Evolutionary conservation across 64 coral and sea anemone genomes (phyloP).

Genomic region (Actinia equina): DNA sequence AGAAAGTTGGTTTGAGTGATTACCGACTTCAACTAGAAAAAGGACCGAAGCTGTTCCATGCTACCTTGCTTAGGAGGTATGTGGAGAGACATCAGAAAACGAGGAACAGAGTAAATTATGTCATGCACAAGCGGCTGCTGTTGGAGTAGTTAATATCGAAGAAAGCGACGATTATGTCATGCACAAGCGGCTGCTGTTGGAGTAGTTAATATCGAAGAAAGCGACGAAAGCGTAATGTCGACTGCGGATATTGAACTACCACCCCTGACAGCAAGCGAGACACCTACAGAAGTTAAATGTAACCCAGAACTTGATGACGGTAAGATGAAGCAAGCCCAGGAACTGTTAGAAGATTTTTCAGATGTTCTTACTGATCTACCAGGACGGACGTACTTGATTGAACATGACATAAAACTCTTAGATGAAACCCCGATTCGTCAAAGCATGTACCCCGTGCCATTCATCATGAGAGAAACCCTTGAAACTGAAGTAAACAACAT

Average conservation of each 20-base stretch:
- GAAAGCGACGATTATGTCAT: neutral
- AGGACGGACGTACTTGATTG: constrained; percentile 3
- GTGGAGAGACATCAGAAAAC: neutral
- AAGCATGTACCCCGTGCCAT: constrained; percentile 36
- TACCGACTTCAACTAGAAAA: neutral
- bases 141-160: neutral
- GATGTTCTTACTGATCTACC: constrained; percentile 26
- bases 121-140: neutral
- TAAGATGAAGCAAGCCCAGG: constrained; percentile 7
- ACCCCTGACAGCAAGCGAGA: neutral
- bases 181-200: neutral
- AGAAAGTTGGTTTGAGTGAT: neutral
- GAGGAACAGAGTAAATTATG: too few relatives aligned
- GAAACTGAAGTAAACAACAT: constrained; percentile 43
- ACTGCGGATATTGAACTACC: neutral
- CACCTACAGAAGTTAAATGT: too few relatives aligned
- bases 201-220: neutral
- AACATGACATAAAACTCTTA: constrained; percentile 52
- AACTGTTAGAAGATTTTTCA: neutral
- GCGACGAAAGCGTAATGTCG: neutral
- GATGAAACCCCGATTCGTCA: constrained; percentile 20
- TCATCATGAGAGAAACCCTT: constrained; percentile 26
- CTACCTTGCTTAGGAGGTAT: constrained; percentile 52
- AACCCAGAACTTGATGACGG: too few relatives aligned
- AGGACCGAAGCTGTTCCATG: constrained; percentile 29